A percentile compares a stretch with the other conserved stretches of the same genome.
Conservation (phyloP, 2,113 vertebrate species). For the Hippocampus zosterae region DNA sequence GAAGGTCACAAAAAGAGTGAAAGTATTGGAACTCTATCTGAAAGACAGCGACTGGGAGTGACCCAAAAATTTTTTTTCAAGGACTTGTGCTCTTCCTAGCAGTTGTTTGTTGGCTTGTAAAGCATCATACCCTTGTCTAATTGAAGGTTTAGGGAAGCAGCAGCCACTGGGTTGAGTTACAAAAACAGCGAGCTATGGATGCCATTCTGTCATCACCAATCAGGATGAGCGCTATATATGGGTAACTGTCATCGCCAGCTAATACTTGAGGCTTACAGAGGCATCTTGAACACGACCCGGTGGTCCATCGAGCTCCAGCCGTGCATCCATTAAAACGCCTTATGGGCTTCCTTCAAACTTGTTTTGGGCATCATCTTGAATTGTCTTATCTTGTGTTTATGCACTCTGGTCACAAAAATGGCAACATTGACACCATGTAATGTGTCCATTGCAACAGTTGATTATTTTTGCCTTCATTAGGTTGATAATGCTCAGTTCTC, state of each 20-base stretch:
- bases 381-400: background rate
- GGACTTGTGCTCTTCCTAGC: slow-evolving; percentile 4
- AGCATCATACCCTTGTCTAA: slow-evolving; percentile 48
- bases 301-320: slow-evolving; percentile 18
- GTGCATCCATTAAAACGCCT: slow-evolving; percentile 8
- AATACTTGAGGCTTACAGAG: slow-evolving; percentile 52
- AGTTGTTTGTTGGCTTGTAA: slow-evolving; percentile 20
- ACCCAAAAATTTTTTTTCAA: background rate
- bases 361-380: slow-evolving; percentile 32
- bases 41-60: slow-evolving; percentile 4
- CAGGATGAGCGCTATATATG: slow-evolving; percentile 58
- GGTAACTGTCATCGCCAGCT: slow-evolving; percentile 57
- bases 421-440: background rate
- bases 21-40: slow-evolving; percentile 16
- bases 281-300: slow-evolving; percentile 41
- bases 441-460: background rate
- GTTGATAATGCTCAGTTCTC: background rate
- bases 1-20: slow-evolving; percentile 38
- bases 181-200: slow-evolving; percentile 56
- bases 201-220: slow-evolving; percentile 67
- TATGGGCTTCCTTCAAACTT: slow-evolving; percentile 9
- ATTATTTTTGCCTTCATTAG: background rate
- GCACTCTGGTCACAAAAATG: background rate
- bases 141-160: slow-evolving; percentile 38
- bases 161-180: slow-evolving; percentile 54